Base-by-base conservation (phyloP, 1,140 invertebrate genomes). In the Heliconius melpomene region DNA sequence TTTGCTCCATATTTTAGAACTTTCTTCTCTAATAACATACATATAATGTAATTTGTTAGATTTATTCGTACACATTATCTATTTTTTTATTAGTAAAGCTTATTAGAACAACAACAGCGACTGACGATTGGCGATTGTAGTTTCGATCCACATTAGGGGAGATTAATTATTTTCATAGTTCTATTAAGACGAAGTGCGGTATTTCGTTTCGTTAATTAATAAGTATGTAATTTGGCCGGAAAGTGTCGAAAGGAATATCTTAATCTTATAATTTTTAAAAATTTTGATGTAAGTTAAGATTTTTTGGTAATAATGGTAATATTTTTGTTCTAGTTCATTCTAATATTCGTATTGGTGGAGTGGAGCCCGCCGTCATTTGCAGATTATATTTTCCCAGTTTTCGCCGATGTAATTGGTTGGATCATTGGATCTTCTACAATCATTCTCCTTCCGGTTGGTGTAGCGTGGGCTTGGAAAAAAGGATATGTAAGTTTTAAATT, bases 391-490 rank as follows among this genome's bases (percentile, higher is more conserved):
- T 97, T 97, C 89, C 97, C 97, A 0, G 36, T 83, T 7, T 97
- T 96, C 95, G 96, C 96, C 7, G 95, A 97, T 80, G 86, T 93
- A 5, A 86, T 97, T n/a, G 97, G 97, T 9, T 97, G 96, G 96
- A 78, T 96, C 13, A 96, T 97, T 57, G 96, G 97, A 2, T 57
- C 95, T n/a, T 94, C 95, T 13, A 97, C 97, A 3, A 92, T 97
- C 2, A 82, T 95, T 0, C 95, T 96, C 2, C 95, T 97, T 82
- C 96, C 96, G 0, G 84, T 96, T 3, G 95, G 96, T 32, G 93
- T 96, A 7, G 83, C 94, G 11, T 94, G 95, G 86, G 93, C 94
- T 26, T 82, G 95, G 0, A 95, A 89, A 50, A 88, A 93, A 81
- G 90, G 94, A 84, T 93, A 95, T 84, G 95, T 95, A 86, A 95